Conservation (phyloP, 2,113 vertebrate genomes). For the Morone chrysops region DNA sequence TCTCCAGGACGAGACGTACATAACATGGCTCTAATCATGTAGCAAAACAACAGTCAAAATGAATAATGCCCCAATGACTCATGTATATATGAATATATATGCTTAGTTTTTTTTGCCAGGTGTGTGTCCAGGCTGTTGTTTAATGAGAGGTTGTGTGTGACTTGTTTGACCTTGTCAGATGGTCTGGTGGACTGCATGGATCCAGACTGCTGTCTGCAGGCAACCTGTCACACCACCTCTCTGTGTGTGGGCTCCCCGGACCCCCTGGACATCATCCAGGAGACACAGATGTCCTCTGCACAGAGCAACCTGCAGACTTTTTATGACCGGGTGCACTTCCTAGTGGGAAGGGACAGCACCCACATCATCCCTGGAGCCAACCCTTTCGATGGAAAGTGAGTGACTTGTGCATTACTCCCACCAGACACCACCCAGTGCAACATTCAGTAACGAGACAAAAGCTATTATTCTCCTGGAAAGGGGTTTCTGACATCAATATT, state of each 20-base stretch:
- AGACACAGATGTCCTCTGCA: conserved; percentile 88
- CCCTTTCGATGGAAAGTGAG: conserved; percentile 95
- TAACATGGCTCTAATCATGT: not conserved
- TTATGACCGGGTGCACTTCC: conserved; percentile 94
- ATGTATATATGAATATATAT: not conserved
- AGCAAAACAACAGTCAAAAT: conserved; percentile 15
- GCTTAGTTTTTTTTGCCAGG: conserved; percentile 46
- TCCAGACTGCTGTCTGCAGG: conserved; percentile 97
- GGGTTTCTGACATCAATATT: not conserved
- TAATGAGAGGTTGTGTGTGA: conserved; percentile 21
- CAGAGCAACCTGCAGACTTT: conserved; percentile 92
- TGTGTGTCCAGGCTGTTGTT: conserved; percentile 54
- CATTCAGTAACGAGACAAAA: not conserved
- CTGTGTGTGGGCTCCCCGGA: conserved; percentile 96
- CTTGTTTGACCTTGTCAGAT: conserved; percentile 84
- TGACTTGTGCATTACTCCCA: conserved; percentile 40
- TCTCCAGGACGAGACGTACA: conserved; percentile 3
- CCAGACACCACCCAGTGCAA: not conserved
- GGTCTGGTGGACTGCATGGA: conserved; percentile 98
- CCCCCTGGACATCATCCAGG: conserved; percentile 97
- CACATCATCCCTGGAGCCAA: conserved; percentile 92
- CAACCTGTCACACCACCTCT: conserved; percentile 89
- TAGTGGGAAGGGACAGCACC: conserved; percentile 95
- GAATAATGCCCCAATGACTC: not conserved
- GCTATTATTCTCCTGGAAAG: not conserved